Percentiles rank a stretch among this genome's conserved stretches.
Evolutionary conservation across 30 jellyfish, hydroid and myxozoan genomes (phyloP).

Genomic region (Cassiopea xamachana): DNA sequence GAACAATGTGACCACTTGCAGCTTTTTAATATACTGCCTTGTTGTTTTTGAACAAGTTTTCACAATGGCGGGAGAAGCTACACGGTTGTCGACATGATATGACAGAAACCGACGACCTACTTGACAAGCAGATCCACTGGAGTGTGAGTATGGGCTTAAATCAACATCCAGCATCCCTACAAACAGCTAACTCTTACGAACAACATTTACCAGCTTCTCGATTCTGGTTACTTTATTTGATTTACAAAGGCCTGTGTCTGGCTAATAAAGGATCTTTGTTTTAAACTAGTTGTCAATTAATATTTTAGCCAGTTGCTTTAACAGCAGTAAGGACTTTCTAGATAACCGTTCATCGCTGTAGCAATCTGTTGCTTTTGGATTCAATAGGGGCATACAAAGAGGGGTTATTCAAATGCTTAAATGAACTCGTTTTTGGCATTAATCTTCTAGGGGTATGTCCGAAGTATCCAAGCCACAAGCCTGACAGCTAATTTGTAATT

Average conservation of each 20-base stretch:
- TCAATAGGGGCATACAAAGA: too few relatives aligned
- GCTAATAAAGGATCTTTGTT: too few relatives aligned
- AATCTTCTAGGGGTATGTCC: too few relatives aligned
- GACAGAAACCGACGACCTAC: not conserved
- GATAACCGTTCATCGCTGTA: too few relatives aligned
- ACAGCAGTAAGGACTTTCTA: too few relatives aligned
- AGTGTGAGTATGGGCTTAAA: not conserved
- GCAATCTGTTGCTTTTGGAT: too few relatives aligned
- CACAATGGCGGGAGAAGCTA: slow-evolving; percentile 2
- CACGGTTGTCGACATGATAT: not conserved
- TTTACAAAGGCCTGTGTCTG: not conserved
- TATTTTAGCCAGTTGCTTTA: too few relatives aligned
- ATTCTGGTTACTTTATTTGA: not conserved
- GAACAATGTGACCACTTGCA: slow-evolving; percentile 32
- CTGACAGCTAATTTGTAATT: too few relatives aligned
- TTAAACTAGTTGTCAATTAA: too few relatives aligned
- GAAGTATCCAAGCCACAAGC: too few relatives aligned
- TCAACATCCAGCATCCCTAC: not conserved
- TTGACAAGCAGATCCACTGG: not conserved
- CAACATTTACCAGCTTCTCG: not conserved
- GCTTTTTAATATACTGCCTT: not conserved
- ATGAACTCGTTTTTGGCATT: too few relatives aligned
- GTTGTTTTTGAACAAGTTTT: slow-evolving; percentile 27
- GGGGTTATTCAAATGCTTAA: too few relatives aligned
- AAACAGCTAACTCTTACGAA: not conserved